phyloP scores from a whole-genome alignment of 2,113 vertebrate genomes.

The Micronisus gabar region DNA sequence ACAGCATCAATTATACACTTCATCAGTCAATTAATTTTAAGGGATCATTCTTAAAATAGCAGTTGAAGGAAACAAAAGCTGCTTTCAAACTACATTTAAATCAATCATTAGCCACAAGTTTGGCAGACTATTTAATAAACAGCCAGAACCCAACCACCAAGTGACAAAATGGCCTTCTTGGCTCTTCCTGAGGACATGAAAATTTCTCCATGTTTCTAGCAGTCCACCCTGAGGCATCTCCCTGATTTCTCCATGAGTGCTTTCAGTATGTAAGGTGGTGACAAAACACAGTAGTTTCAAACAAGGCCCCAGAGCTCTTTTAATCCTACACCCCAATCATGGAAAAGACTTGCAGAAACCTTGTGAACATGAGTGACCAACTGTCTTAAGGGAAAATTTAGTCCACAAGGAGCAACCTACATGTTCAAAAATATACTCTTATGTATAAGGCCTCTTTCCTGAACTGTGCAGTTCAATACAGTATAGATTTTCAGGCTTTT shows the following conservation, averaged over 20 bases:
- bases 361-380: neutral
- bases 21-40: slow-evolving; percentile 12
- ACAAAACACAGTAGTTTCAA: neutral
- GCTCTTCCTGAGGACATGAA: neutral
- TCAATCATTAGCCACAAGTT: neutral
- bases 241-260: neutral
- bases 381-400: neutral
- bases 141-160: neutral
- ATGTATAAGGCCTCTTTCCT: neutral
- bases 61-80: slow-evolving; percentile 16
- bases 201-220: neutral
- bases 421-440: neutral
- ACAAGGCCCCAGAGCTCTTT: neutral
- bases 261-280: neutral
- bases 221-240: neutral
- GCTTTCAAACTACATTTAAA: slow-evolving; percentile 25
- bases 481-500: neutral
- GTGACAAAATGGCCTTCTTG: neutral
- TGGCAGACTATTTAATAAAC: neutral
- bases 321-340: neutral
- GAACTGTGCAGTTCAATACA: neutral
- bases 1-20: slow-evolving; percentile 13
- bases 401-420: neutral
- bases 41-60: slow-evolving; percentile 5
- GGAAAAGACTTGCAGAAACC: neutral